phyloP scores from a whole-genome alignment of 2,113 vertebrate species.

The Sceloporus tristichus region DNA sequence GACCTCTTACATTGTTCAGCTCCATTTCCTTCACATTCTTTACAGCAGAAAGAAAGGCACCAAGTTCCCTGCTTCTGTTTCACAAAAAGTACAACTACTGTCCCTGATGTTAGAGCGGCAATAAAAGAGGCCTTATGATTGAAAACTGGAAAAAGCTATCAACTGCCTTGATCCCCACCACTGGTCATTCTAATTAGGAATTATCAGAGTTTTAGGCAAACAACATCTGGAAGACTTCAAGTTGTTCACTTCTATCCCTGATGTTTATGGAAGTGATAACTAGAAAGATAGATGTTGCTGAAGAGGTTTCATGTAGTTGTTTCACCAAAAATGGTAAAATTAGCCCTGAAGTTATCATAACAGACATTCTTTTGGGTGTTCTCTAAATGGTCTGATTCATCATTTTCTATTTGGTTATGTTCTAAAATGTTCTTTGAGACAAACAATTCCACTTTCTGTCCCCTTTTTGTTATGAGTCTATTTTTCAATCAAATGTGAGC shows the following conservation, averaged over 20 bases:
- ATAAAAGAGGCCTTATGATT: no score
- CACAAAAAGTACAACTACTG: no score
- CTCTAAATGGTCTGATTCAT: constrained; percentile 34
- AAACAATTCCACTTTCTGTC: constrained; percentile 48
- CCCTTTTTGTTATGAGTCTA: constrained; percentile 50
- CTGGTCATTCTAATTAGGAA: background rate
- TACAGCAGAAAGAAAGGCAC: no score
- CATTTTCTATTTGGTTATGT: background rate
- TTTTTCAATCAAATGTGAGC: constrained; percentile 63
- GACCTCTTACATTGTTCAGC: no score
- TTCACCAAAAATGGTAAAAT: background rate
- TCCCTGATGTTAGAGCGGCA: no score
- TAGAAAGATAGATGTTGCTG: background rate
- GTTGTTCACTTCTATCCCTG: background rate
- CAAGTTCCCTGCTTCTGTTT: no score
- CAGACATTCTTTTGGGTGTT: constrained; percentile 5
- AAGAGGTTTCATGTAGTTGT: background rate
- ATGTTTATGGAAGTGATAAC: background rate
- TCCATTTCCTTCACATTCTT: no score
- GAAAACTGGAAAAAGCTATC: no score
- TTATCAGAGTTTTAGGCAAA: no score
- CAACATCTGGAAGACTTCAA: background rate
- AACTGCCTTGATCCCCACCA: background rate
- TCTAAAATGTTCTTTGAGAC: constrained; percentile 32
- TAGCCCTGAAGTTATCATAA: background rate